phyloP scores from a whole-genome alignment of 2,888 invertebrate genomes.

The Leptinotarsa rubiginosa region DNA sequence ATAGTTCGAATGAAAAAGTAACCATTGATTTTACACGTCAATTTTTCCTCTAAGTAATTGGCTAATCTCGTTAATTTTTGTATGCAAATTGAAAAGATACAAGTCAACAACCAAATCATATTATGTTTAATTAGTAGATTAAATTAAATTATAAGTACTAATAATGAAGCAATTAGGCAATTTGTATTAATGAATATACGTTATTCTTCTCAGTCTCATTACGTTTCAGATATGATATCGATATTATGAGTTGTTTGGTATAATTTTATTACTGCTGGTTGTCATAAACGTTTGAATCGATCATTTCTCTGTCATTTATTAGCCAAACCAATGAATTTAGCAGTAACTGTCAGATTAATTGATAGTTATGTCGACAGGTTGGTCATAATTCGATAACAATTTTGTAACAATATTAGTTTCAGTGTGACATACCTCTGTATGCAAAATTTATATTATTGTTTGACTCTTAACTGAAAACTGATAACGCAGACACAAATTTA shows the following conservation, averaged over 20 bases:
- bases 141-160: conserved; percentile 29
- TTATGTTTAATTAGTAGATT: conserved; percentile 34
- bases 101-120: conserved; percentile 32
- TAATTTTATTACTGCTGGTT: conserved; percentile 38
- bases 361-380: conserved; percentile 8
- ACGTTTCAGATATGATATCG: conserved; percentile 40
- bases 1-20: too few relatives aligned
- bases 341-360: conserved; percentile 29
- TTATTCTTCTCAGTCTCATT: conserved; percentile 41
- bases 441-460: background rate
- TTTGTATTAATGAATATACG: conserved; percentile 42
- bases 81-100: conserved; percentile 20
- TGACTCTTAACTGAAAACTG: background rate
- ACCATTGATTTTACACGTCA: too few relatives aligned
- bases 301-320: conserved; percentile 33
- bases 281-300: conserved; percentile 39
- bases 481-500: background rate
- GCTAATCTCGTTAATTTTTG: background rate
- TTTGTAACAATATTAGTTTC: background rate
- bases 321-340: conserved; percentile 31
- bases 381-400: conserved; percentile 12
- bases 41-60: background rate
- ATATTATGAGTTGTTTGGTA: conserved; percentile 40
- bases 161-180: conserved; percentile 39
- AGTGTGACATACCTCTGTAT: background rate